Evolutionary conservation across 2,113 vertebrate genomes (phyloP).

Genomic region (Eidolon helvum): DNA sequence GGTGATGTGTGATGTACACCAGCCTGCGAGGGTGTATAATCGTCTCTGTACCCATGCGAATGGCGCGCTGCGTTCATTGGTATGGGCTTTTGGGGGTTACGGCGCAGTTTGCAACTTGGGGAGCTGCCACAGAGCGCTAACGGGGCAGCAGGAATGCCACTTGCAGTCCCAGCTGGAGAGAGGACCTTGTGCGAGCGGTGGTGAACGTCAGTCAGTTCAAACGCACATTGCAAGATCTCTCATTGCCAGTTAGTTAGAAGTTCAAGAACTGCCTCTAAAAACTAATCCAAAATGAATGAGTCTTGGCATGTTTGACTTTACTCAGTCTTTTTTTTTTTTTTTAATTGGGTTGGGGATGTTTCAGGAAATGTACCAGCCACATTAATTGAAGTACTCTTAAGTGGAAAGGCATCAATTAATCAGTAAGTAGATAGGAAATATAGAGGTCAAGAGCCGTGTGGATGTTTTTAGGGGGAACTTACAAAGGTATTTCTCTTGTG

Average conservation of each 20-base stretch:
- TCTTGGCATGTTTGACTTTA: slow-evolving; percentile 55
- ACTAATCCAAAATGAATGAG: slow-evolving; percentile 54
- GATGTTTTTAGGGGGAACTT: background rate
- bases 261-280: slow-evolving; percentile 35
- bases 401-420: slow-evolving; percentile 42
- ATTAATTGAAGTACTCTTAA: background rate
- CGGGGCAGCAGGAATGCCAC: background rate
- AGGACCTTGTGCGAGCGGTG: background rate
- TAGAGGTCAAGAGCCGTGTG: background rate
- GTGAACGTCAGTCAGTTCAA: slow-evolving; percentile 16
- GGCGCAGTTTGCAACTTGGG: slow-evolving; percentile 29
- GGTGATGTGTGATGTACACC: background rate
- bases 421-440: background rate
- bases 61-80: background rate
- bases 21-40: background rate
- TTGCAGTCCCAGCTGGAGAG: background rate
- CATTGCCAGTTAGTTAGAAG: background rate
- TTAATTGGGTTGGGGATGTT: background rate
- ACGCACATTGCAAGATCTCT: background rate
- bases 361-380: slow-evolving; percentile 41
- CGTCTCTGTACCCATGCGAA: background rate
- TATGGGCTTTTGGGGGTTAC: slow-evolving; percentile 7
- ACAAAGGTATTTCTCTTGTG: background rate
- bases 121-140: background rate
- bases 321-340: background rate